phyloP scores from a whole-genome alignment of 1,140 invertebrate species.

The Amphibalanus amphitrite region DNA sequence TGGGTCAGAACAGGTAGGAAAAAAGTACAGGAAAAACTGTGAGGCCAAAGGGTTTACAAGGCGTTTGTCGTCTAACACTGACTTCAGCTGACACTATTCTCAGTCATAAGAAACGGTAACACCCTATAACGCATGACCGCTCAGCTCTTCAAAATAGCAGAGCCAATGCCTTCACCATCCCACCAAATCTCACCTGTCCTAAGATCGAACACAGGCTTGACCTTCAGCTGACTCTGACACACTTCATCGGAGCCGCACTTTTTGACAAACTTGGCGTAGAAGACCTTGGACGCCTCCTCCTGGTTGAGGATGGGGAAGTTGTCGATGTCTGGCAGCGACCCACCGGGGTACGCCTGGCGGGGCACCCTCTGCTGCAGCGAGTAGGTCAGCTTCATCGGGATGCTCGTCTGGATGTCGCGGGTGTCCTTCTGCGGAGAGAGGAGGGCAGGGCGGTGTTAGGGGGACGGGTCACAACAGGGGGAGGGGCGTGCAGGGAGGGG shows the following conservation, averaged over 20 bases:
- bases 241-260: slow-evolving; percentile 79
- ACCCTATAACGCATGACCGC: too few species aligned
- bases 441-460: too few species aligned
- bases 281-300: slow-evolving; percentile 58
- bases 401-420: slow-evolving; percentile 25
- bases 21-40: too few species aligned
- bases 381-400: slow-evolving; percentile 60
- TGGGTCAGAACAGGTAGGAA: too few species aligned
- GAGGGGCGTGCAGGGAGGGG: too few species aligned
- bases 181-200: not conserved
- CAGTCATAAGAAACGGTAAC: too few species aligned
- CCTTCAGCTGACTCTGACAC: slow-evolving; percentile 65
- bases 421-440: not conserved
- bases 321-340: slow-evolving; percentile 47
- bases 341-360: slow-evolving; percentile 26
- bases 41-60: too few species aligned
- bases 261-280: slow-evolving; percentile 75
- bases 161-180: too few species aligned
- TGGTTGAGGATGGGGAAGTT: slow-evolving; percentile 75
- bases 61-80: too few species aligned
- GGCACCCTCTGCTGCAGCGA: slow-evolving; percentile 52
- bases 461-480: too few species aligned
- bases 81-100: too few species aligned
- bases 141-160: too few species aligned
- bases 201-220: slow-evolving; percentile 32